Conservation (phyloP, 2,113 vertebrate genomes). For the Pimephales promelas region DNA sequence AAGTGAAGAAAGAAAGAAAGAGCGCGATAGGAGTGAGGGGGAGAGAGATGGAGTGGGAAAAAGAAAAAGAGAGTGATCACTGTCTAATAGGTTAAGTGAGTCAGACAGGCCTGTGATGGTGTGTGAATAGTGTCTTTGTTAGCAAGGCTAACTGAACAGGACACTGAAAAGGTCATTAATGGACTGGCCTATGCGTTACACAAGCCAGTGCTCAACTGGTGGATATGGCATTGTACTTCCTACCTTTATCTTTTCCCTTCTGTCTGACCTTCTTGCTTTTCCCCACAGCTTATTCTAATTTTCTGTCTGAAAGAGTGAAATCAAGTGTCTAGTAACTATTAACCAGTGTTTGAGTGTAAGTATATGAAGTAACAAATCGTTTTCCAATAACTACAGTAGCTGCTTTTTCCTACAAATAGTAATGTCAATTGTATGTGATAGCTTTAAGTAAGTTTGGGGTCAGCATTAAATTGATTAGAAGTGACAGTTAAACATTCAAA, state of each 20-base stretch:
- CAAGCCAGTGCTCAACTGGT: neutral
- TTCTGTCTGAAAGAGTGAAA: neutral
- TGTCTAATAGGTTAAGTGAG: slow-evolving; percentile 72
- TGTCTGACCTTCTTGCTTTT: neutral
- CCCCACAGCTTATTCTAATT: neutral
- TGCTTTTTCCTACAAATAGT: neutral
- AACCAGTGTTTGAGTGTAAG: neutral
- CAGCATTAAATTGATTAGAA: neutral
- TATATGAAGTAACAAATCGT: neutral
- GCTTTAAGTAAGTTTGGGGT: neutral
- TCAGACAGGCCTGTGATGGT: slow-evolving; percentile 70
- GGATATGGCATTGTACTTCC: neutral
- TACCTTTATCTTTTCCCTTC: neutral
- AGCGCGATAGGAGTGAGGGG: slow-evolving; percentile 11
- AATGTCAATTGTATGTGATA: neutral
- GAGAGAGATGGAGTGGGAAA: neutral
- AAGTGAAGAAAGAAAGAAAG: slow-evolving; percentile 25
- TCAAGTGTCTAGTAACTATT: neutral
- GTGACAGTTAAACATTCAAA: no score
- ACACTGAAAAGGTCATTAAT: slow-evolving; percentile 55
- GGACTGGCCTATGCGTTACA: neutral
- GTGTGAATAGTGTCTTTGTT: slow-evolving; percentile 71
- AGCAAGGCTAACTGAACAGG: slow-evolving; percentile 70
- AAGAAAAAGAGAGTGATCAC: slow-evolving; percentile 65
- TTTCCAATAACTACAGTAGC: neutral